Evolutionary conservation across 2,888 invertebrate genomes (phyloP).

Genomic region (Notodonta ziczac): DNA sequence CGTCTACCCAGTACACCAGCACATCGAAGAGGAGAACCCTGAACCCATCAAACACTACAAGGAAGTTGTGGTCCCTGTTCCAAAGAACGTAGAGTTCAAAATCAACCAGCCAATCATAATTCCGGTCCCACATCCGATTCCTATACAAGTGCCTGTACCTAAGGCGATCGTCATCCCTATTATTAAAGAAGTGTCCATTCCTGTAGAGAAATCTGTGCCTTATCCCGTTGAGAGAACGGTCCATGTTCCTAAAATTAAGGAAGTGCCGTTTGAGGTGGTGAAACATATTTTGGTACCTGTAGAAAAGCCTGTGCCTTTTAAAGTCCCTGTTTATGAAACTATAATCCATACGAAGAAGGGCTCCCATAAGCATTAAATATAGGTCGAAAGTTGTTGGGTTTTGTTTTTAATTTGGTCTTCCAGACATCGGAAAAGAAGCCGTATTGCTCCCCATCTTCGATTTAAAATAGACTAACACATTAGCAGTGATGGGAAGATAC

Average conservation of each 20-base stretch:
- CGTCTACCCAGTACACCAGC: conserved; percentile 85
- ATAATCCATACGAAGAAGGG: conserved; percentile 88
- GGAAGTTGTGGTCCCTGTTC: conserved; percentile 87
- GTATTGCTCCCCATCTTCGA: no score
- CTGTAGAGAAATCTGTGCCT: conserved; percentile 89
- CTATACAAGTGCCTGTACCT: conserved; percentile 88
- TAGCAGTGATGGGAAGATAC: no score
- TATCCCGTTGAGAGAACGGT: conserved; percentile 88
- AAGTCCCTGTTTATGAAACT: conserved; percentile 89
- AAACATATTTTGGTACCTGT: conserved; percentile 88
- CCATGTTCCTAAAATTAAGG: conserved; percentile 87
- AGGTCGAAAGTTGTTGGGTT: conserved; percentile 1
- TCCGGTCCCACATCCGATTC: conserved; percentile 87
- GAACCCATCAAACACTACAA: conserved; percentile 88
- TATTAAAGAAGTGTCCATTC: conserved; percentile 87
- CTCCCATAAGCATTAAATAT: conserved; percentile 65
- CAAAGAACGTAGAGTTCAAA: conserved; percentile 86
- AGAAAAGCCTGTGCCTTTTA: conserved; percentile 88
- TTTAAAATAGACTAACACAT: no score
- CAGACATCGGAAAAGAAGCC: no score
- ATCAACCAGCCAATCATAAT: conserved; percentile 83
- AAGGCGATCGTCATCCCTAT: conserved; percentile 88
- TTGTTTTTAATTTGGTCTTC: conserved; percentile 4
- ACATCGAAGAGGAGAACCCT: conserved; percentile 88
- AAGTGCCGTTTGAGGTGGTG: conserved; percentile 88